Evolutionary conservation across 2,113 vertebrate species (phyloP).

Genomic region (Pteruthius melanotis): DNA sequence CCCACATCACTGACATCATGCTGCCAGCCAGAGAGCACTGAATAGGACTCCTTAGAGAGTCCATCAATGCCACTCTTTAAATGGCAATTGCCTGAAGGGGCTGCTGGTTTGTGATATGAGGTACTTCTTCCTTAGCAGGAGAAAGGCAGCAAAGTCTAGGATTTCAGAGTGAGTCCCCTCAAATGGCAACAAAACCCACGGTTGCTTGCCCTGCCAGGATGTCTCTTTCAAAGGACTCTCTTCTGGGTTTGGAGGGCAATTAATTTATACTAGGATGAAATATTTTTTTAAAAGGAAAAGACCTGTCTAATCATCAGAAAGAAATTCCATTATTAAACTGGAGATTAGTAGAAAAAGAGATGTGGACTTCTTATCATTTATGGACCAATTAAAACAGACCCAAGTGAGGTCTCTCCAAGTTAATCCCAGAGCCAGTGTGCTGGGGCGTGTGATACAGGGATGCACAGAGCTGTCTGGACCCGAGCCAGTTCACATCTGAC

Average conservation of each 20-base stretch:
- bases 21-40: constrained; percentile 53
- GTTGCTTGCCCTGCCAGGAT: neutral
- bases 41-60: constrained; percentile 64
- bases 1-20: constrained; percentile 67
- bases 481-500: neutral
- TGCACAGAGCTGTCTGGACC: constrained; percentile 11
- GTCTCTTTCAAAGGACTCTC: neutral
- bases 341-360: neutral
- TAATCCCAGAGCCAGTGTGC: neutral
- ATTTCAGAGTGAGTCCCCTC: neutral
- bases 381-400: constrained; percentile 25
- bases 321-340: neutral
- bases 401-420: neutral
- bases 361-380: neutral
- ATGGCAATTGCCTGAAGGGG: constrained; percentile 65
- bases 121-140: constrained; percentile 51
- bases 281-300: neutral
- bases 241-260: neutral
- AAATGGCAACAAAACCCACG: neutral
- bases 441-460: neutral
- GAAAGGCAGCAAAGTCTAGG: constrained; percentile 6
- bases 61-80: constrained; percentile 63
- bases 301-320: neutral
- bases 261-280: neutral
- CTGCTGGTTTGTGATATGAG: constrained; percentile 59